Evolutionary conservation across 2,113 vertebrate genomes (phyloP), one percentile per base, ranked within the genome.

Genomic region (Spizaetus ornatus): DNA sequence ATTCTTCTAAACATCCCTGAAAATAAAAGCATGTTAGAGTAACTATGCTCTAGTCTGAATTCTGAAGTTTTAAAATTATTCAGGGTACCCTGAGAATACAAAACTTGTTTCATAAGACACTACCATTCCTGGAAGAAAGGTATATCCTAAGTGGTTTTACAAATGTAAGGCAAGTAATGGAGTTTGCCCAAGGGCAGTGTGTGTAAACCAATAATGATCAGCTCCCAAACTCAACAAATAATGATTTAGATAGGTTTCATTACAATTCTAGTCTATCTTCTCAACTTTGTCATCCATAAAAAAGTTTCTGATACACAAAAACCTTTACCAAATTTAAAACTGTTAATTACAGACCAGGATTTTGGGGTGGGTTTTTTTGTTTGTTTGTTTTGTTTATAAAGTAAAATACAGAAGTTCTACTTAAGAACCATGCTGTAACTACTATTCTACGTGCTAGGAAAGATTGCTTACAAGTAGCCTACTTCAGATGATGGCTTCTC

Each of bases 1-100:
- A 99, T 99, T 95, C 99, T 98, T 91, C 99, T 98, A 96, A 99
- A 99, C 98, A 98, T 99, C 78, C 99, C 99, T 99, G 96, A 71
- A 97, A 95, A 72, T 15, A 70, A 80, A 59, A 85, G 17, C 22
- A 29, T 7, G 10, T 88, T 76, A 59, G 11, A 89, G 32, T 65
- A 77, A 73, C 18, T 47, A 20, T 13, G 36, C 4, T 61, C 11
- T 47, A 67, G 34, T 27, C 22, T 67, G 40, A 88, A 59, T 62
- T 85, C 8, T 29, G 10, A 65, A 76, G 10, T 31, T 83, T 56
- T 47, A 32, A 32, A 86, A 58, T 79, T 61, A 71, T 52, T 52
- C n/a, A 40, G 23, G 10, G 25, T 36, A 82, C 9, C 5, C 11
- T 11, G 7, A 79, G 20, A 83, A 79, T 17, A 70, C 15, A 79